Conservation (phyloP, 1,140 invertebrate genomes). For the Camponotus floridanus region DNA sequence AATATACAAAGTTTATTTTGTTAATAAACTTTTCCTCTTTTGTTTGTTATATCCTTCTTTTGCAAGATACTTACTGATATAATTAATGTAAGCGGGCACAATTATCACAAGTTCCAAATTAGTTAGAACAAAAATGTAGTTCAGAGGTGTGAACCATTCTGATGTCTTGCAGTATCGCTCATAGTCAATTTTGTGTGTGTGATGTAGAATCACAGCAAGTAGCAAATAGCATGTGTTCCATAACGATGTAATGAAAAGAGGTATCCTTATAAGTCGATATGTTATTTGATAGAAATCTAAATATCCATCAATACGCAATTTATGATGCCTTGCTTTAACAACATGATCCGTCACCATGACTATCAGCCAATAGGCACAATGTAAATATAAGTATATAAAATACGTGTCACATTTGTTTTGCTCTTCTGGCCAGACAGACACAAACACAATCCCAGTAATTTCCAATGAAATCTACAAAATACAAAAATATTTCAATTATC, state of each 20-base stretch:
- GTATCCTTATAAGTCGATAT: conserved; percentile 87
- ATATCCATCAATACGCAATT: conserved; percentile 88
- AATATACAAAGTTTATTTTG: background rate
- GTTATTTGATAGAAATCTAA: conserved; percentile 90
- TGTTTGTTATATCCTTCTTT: background rate
- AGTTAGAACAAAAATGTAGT: conserved; percentile 87
- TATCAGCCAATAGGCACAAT: conserved; percentile 88
- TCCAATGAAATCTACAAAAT: conserved; percentile 87
- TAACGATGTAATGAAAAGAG: conserved; percentile 88
- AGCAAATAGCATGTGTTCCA: conserved; percentile 88
- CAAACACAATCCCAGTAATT: conserved; percentile 87
- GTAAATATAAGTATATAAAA: conserved; percentile 89
- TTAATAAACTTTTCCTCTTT: background rate
- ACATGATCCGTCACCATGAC: conserved; percentile 88
- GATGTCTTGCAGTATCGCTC: conserved; percentile 87
- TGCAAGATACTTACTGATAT: conserved; percentile 87
- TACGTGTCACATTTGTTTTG: conserved; percentile 88
- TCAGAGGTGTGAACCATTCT: conserved; percentile 87
- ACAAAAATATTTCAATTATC: conserved; percentile 30
- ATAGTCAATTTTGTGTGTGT: conserved; percentile 88
- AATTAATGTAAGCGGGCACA: conserved; percentile 86
- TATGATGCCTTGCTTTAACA: conserved; percentile 87
- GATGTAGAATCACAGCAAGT: conserved; percentile 88
- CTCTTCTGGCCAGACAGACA: conserved; percentile 86
- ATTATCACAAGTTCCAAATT: conserved; percentile 87